phyloP scores from a whole-genome alignment of 2,113 vertebrate genomes.

The Numenius arquata region DNA sequence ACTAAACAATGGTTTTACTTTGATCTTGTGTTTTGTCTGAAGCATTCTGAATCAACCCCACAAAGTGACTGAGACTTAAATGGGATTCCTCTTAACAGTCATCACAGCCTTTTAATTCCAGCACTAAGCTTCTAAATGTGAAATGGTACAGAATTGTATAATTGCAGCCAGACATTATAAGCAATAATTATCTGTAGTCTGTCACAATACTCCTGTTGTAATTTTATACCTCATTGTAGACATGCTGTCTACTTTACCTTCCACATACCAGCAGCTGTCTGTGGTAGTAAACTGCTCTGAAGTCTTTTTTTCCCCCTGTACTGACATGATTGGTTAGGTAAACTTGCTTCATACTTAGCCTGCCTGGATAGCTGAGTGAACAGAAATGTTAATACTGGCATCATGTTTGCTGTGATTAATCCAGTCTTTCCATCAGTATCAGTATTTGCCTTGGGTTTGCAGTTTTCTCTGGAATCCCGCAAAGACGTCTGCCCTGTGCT shows the following conservation, averaged over 20 bases:
- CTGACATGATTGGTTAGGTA: neutral
- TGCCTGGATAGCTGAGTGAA: neutral
- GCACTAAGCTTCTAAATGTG: neutral
- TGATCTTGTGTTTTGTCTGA: neutral
- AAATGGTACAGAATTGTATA: neutral
- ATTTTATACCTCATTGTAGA: constrained; percentile 1
- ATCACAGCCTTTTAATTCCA: neutral
- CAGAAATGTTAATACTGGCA: constrained; percentile 9
- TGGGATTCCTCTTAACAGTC: neutral
- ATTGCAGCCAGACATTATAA: constrained; percentile 3
- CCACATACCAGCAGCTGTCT: neutral
- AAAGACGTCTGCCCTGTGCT: constrained; percentile 34
- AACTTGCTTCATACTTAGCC: neutral
- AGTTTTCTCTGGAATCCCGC: constrained; percentile 4
- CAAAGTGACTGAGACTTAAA: neutral
- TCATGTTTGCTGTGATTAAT: constrained; percentile 46
- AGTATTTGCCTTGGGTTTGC: constrained; percentile 15
- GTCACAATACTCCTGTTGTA: constrained; percentile 9
- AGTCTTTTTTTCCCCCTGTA: neutral
- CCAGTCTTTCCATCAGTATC: neutral
- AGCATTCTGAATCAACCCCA: neutral
- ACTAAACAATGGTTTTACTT: neutral
- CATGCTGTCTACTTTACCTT: constrained; percentile 11
- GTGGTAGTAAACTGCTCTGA: neutral
- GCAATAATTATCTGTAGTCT: constrained; percentile 17